phyloP scores from a whole-genome alignment of 1,140 invertebrate species.

The Panulirus ornatus region DNA sequence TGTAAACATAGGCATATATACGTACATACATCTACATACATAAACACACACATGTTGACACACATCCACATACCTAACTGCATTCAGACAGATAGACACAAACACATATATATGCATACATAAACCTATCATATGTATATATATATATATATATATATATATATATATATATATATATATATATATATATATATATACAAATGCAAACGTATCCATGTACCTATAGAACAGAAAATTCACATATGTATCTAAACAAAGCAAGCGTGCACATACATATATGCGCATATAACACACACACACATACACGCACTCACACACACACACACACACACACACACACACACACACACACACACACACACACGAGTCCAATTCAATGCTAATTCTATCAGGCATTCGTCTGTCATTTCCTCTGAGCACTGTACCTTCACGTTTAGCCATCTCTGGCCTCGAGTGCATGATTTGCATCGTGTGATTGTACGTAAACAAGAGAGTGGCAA shows the following conservation, averaged over 20 bases:
- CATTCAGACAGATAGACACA: neutral
- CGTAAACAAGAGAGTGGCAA: too few relatives aligned
- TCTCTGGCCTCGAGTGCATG: too few relatives aligned
- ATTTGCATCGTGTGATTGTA: too few relatives aligned
- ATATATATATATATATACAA: slow-evolving; percentile 5
- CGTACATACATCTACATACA: slow-evolving; percentile 18
- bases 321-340: neutral
- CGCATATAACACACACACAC: neutral
- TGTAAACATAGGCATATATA: slow-evolving; percentile 3
- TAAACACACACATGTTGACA: neutral
- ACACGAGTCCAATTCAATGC: too few relatives aligned
- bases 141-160: slow-evolving; percentile 21
- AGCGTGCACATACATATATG: neutral
- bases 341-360: neutral
- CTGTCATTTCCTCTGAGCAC: too few relatives aligned
- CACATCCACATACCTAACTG: neutral
- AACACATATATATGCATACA: neutral
- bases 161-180: slow-evolving; percentile 34
- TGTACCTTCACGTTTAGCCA: too few relatives aligned
- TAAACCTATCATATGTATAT: slow-evolving; percentile 13
- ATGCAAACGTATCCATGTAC: neutral
- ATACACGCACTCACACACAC: neutral
- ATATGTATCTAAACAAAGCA: slow-evolving; percentile 11
- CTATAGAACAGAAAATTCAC: neutral
- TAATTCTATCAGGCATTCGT: too few relatives aligned